A percentile compares a stretch with the other conserved stretches of the same genome.
phyloP scores from a whole-genome alignment of 2,113 vertebrate genomes.

The Chunga burmeisteri region DNA sequence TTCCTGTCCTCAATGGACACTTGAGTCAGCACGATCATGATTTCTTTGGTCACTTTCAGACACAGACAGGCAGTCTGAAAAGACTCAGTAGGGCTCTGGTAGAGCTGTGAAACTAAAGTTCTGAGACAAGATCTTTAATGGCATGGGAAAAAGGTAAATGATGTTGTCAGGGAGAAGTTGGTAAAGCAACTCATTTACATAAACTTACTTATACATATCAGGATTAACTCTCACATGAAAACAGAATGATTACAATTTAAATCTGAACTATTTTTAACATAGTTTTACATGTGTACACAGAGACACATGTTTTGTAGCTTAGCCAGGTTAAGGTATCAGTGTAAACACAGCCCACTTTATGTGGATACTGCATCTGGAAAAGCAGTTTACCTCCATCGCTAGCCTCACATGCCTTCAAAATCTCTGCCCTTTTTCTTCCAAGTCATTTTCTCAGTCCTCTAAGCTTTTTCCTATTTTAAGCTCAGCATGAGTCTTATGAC shows the following conservation, averaged over 20 bases:
- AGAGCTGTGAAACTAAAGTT: slow-evolving; percentile 5
- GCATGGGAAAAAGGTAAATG: neutral
- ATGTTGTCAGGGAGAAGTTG: neutral
- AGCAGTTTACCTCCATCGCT: neutral
- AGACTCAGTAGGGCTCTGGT: neutral
- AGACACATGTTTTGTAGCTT: neutral
- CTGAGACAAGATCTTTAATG: neutral
- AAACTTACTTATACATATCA: neutral
- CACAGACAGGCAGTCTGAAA: neutral
- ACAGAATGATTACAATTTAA: neutral
- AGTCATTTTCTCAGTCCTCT: neutral
- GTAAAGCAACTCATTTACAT: neutral
- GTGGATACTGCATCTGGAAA: too few species aligned
- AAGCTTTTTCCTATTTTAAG: neutral
- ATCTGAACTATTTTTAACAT: neutral
- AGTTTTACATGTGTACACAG: neutral
- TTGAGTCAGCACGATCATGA: neutral
- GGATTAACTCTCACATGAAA: neutral
- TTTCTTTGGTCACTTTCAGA: neutral
- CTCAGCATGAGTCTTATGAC: neutral
- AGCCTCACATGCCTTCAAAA: neutral
- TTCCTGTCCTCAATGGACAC: neutral
- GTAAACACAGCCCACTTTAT: neutral
- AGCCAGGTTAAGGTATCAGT: neutral
- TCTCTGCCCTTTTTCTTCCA: neutral